Conservation (phyloP, 2,797 vertebrate genomes). For the Notolepis coatsorum region DNA sequence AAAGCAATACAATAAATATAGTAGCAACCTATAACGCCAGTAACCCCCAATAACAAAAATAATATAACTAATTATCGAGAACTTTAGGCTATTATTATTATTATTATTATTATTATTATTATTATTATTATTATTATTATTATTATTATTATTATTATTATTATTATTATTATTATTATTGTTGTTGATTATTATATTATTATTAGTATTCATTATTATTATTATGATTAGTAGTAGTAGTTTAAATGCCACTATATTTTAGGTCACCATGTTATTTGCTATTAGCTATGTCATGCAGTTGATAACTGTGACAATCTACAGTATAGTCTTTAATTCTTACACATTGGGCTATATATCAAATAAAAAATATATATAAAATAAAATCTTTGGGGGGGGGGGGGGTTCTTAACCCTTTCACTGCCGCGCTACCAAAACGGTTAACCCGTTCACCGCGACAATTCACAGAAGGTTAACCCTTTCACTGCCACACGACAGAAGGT, state of each 20-base stretch:
- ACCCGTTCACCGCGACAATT: too few species aligned
- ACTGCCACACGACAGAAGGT: too few species aligned
- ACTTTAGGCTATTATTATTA: background rate
- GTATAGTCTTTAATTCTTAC: too few species aligned
- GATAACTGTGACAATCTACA: too few species aligned
- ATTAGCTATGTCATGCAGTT: background rate
- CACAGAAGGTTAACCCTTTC: too few species aligned
- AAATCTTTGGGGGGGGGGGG: too few species aligned
- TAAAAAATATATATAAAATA: too few species aligned
- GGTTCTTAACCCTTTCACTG: too few species aligned
- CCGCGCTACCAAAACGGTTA: too few species aligned
- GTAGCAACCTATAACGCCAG: background rate
- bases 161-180: slow-evolving; percentile 8
- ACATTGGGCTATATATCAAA: too few species aligned
- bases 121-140: background rate
- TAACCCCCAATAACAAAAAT: slow-evolving; percentile 2
- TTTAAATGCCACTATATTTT: background rate
- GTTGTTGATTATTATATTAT: background rate
- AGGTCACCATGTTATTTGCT: background rate
- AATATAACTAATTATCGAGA: background rate
- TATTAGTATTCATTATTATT: background rate
- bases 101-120: slow-evolving; percentile 19
- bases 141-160: background rate
- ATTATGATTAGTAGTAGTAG: background rate
- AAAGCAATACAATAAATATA: background rate